A percentile compares a stretch with the other conserved stretches of the same genome.
Evolutionary conservation across 2,797 vertebrate genomes (phyloP).

Genomic region (Thalassophryne amazonica): DNA sequence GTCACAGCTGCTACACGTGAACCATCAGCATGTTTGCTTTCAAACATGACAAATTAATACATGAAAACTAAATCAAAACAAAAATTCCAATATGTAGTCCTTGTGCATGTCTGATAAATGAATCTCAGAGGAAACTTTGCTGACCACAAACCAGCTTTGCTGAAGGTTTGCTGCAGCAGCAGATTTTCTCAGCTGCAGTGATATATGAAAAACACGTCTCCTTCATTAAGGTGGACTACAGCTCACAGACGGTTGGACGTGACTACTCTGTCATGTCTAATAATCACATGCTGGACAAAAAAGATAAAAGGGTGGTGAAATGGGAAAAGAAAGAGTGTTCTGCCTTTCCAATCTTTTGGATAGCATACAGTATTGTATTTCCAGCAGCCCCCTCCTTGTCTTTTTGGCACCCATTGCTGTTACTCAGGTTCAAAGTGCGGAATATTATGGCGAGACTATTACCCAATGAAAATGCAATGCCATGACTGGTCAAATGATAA

Average conservation of each 20-base stretch:
- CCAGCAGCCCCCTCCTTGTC: background rate
- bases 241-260: conserved; percentile 19
- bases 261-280: conserved; percentile 22
- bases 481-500: no score
- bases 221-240: background rate
- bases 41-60: conserved; percentile 29
- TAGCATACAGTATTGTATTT: background rate
- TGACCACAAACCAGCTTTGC: conserved; percentile 12
- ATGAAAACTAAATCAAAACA: conserved; percentile 15
- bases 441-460: background rate
- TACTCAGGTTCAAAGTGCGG: background rate
- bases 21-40: conserved; percentile 7
- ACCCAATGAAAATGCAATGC: no score
- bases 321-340: background rate
- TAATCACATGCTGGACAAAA: conserved; percentile 30
- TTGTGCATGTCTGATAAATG: conserved; percentile 17
- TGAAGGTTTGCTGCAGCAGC: conserved; percentile 19
- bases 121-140: conserved; percentile 3
- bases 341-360: conserved; percentile 7
- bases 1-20: conserved; percentile 29
- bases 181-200: conserved; percentile 1
- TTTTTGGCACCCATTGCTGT: no score
- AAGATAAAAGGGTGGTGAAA: background rate
- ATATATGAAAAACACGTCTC: background rate
- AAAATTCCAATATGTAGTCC: conserved; percentile 13